phyloP scores from a whole-genome alignment of 2,888 invertebrate species.

The Melipona beecheii region DNA sequence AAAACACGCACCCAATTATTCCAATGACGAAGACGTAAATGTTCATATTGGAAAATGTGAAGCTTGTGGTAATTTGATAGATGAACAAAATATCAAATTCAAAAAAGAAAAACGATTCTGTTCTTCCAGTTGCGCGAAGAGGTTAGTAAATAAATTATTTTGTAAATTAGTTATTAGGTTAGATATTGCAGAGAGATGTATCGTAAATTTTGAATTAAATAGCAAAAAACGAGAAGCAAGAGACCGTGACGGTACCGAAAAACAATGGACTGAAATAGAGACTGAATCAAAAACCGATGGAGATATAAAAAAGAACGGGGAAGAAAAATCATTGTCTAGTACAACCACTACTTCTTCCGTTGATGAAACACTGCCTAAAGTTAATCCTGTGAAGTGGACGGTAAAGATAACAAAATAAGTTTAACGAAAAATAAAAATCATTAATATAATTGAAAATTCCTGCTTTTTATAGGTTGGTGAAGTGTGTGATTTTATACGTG shows the following conservation, averaged over 20 bases:
- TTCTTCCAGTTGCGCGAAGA: conserved; percentile 89
- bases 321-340: conserved; percentile 82
- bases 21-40: conserved; percentile 74
- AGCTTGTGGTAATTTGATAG: conserved; percentile 88
- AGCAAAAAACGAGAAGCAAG: conserved; percentile 80
- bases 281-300: conserved; percentile 78
- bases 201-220: conserved; percentile 37
- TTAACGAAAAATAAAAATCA: neutral
- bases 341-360: conserved; percentile 70
- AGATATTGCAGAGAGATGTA: neutral
- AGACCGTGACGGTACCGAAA: conserved; percentile 77
- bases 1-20: conserved; percentile 82
- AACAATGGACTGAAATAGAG: conserved; percentile 81
- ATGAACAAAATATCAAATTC: conserved; percentile 85
- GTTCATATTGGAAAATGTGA: conserved; percentile 89
- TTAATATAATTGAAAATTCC: neutral
- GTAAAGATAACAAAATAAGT: conserved; percentile 78
- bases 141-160: conserved; percentile 80
- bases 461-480: conserved; percentile 88
- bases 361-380: conserved; percentile 84
- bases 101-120: conserved; percentile 92
- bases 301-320: conserved; percentile 79
- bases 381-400: conserved; percentile 89
- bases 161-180: neutral
- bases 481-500: conserved; percentile 95